These are phyloP conservation scores for Onychorhynchus coronatus DNA, from an alignment of 2,113 vertebrate species.

Conservation along the genomic window DNA sequence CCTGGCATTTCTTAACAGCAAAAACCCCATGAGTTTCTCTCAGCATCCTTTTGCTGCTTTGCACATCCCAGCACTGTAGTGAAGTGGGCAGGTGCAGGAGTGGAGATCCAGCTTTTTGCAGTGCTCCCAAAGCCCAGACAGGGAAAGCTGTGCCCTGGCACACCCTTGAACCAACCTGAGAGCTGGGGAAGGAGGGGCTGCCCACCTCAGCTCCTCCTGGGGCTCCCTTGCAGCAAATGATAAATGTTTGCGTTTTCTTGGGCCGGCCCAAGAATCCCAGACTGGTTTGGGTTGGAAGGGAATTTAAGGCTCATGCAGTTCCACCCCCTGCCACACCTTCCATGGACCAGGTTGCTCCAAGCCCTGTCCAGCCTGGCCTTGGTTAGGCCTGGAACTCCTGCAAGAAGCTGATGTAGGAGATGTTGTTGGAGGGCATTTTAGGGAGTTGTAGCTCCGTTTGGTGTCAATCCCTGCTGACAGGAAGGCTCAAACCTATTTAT, in stretches of 20 bases:
- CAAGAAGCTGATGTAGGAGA: not conserved
- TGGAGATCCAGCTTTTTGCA: not conserved
- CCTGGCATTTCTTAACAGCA: not conserved
- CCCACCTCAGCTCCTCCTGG: not conserved
- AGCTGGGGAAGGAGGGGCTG: not conserved
- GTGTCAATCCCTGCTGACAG: not conserved
- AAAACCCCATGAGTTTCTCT: not conserved
- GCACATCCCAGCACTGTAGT: not conserved
- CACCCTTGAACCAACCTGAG: not conserved
- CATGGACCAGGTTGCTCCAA: not conserved
- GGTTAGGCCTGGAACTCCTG: not conserved
- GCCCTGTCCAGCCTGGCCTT: not conserved
- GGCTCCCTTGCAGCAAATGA: not conserved
- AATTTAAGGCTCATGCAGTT: not conserved
- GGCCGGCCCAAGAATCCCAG: not conserved
- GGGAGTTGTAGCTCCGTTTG: not conserved
- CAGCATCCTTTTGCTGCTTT: not conserved
- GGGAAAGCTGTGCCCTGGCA: not conserved
- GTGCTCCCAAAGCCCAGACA: rapidly evolving
- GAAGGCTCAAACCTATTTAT: not conserved
- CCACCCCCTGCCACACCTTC: not conserved
- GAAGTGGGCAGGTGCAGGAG: too few relatives aligned
- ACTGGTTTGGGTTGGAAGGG: not conserved
- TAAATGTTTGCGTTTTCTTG: not conserved
- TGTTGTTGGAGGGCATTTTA: not conserved